Evolutionary conservation across 2,797 vertebrate genomes (phyloP), one percentile per base, ranked within the genome.

Genomic region (Esox lucius): DNA sequence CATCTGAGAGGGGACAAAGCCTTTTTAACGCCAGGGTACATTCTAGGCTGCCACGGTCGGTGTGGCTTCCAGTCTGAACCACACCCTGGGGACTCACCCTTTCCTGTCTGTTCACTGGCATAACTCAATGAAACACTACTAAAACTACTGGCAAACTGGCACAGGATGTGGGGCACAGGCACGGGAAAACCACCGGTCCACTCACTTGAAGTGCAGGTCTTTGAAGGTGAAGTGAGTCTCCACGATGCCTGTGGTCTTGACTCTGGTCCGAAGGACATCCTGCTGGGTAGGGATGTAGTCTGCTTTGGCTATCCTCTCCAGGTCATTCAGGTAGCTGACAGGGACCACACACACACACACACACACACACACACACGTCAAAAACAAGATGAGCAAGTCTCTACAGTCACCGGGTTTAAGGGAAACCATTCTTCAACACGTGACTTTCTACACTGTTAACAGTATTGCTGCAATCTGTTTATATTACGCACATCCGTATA

Each of bases 191-290:
- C 13, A 8, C 16, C 87, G 13, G 33, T 22, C 4, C 5, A 73
- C 91, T 89, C 90, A 99, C 98, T 99, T 99, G 95, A 99, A 99
- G 83, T 99, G 97, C 74, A 99, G 95, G 76, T 98, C 97, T 91
- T 99, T 99, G 92, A 99, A 99, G 84, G 97, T 99, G 92, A 99
- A 99, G 86, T 99, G 97, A 0, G 97, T 99, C 83, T 99, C 98
- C 85, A 99, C 97, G 0, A 99, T 99, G 85, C 98, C 98, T 0
- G 98, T 99, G 92, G 98, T 99, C 92, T 99, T 99, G 85, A 99
- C 97, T 6, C 97, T 91, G 77, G 98, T 99, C 81, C 98, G 92
- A 80, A 99, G 93, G 81, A 99, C 97, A 0, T 99, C 98, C 82
- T 98, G 97, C 90, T 98, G 97, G 0, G 96, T 97, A 68, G 98